A percentile compares a stretch with the other conserved stretches of the same genome.
Evolutionary conservation across 2,797 vertebrate genomes (phyloP).

Genomic region (Labeo calbasu): DNA sequence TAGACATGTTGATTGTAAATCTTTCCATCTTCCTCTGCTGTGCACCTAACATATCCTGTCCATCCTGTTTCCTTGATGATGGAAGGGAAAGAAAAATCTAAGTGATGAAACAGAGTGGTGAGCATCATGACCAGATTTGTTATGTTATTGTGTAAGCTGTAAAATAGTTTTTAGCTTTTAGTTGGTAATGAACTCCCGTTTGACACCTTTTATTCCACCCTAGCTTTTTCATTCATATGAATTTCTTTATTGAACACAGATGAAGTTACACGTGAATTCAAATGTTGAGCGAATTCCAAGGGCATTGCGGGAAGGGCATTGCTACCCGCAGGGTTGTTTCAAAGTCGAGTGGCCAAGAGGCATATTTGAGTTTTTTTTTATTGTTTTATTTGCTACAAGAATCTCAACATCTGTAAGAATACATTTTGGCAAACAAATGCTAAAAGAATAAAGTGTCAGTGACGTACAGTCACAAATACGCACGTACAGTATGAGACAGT

Average conservation of each 20-base stretch:
- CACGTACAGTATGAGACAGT: background rate
- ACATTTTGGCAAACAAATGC: background rate
- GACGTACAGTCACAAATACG: background rate
- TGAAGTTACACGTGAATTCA: slow-evolving; percentile 10
- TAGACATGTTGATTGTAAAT: slow-evolving; percentile 44
- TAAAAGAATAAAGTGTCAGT: background rate
- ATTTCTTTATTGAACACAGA: slow-evolving; percentile 36
- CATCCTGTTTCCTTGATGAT: slow-evolving; percentile 47
- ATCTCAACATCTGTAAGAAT: background rate
- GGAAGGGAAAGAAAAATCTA: slow-evolving; percentile 38
- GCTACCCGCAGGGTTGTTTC: background rate
- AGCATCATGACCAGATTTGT: slow-evolving; percentile 26
- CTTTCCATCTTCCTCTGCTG: slow-evolving; percentile 25
- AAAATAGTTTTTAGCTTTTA: slow-evolving; percentile 31
- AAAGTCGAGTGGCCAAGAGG: background rate
- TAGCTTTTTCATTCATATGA: slow-evolving; percentile 10
- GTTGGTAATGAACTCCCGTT: background rate
- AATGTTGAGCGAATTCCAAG: slow-evolving; percentile 8
- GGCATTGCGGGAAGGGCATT: background rate
- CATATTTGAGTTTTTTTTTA: background rate
- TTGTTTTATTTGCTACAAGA: background rate
- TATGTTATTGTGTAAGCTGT: slow-evolving; percentile 28
- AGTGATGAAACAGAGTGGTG: slow-evolving; percentile 20
- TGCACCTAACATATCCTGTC: slow-evolving; percentile 24
- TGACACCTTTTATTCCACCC: slow-evolving; percentile 33